Conservation (phyloP, 2,797 vertebrate genomes). For the Pangasius larnaudii region DNA sequence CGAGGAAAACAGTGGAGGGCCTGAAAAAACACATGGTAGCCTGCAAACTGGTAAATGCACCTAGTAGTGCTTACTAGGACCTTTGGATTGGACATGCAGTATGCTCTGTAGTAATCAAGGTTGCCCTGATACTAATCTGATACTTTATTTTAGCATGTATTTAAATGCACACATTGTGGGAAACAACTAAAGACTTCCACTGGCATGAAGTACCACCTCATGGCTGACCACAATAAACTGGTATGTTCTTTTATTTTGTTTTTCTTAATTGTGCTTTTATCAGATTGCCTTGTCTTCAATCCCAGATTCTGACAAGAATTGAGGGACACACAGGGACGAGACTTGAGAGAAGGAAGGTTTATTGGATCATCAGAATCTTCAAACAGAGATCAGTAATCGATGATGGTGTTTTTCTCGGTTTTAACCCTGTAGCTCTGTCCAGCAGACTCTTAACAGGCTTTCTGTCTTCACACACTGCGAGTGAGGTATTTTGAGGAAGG, state of each 20-base stretch:
- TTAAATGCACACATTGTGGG: conserved; percentile 90
- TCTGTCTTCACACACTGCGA: neutral
- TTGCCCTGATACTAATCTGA: neutral
- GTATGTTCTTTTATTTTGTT: conserved; percentile 66
- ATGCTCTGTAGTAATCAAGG: neutral
- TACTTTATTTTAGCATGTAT: conserved; percentile 79
- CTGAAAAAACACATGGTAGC: conserved; percentile 93
- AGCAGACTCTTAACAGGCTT: neutral
- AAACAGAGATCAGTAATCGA: too few species aligned
- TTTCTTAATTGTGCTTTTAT: neutral
- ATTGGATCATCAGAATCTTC: neutral
- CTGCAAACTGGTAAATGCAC: conserved; percentile 80
- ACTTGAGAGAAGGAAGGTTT: neutral
- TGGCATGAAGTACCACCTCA: conserved; percentile 95
- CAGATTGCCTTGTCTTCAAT: neutral
- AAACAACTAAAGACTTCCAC: conserved; percentile 92
- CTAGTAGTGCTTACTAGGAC: neutral
- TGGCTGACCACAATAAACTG: conserved; percentile 94
- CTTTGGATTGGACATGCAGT: neutral
- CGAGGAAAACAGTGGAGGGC: conserved; percentile 92
- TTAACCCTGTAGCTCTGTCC: neutral
- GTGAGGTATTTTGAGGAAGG: neutral
- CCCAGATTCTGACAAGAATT: neutral
- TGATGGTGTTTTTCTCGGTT: neutral
- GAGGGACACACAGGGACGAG: neutral